Evolutionary conservation across 2,888 invertebrate genomes (phyloP).

Genomic region (Epirrita christyi): DNA sequence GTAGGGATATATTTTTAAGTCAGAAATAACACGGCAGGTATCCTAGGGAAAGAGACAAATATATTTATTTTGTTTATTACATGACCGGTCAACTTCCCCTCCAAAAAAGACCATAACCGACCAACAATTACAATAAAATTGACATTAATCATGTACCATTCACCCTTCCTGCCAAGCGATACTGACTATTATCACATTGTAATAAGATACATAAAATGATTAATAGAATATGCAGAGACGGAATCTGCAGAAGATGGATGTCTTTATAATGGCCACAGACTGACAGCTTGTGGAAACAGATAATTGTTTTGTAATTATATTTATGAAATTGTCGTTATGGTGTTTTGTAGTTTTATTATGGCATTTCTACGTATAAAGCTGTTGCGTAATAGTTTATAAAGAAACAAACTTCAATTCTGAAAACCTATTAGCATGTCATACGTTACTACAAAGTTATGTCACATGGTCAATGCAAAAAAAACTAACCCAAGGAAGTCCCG

Average conservation of each 20-base stretch:
- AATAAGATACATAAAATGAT: conserved; percentile 9
- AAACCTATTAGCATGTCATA: neutral
- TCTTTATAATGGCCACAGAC: conserved; percentile 36
- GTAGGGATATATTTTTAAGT: no score
- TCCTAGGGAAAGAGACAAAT: no score
- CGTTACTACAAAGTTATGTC: conserved; percentile 4
- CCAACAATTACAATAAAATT: conserved; percentile 35
- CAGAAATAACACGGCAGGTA: no score
- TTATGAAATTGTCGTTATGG: conserved; percentile 35
- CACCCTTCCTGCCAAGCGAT: conserved; percentile 13
- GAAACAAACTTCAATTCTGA: no score
- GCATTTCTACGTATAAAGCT: neutral
- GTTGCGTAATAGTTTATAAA: no score
- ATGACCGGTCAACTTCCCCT: conserved; percentile 25
- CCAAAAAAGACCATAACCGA: conserved; percentile 24
- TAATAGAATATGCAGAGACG: neutral
- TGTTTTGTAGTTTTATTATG: neutral
- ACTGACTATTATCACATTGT: conserved; percentile 7
- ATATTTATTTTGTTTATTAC: neutral
- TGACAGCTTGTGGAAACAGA: conserved; percentile 9
- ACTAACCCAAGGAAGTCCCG: no score
- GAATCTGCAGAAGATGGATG: conserved; percentile 30
- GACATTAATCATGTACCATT: conserved; percentile 34
- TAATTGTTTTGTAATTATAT: conserved; percentile 36
- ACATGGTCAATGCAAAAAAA: no score